Percentiles rank a stretch among this genome's conserved stretches.
These are phyloP conservation scores for Megaleporinus macrocephalus DNA, from an alignment of 2,113 vertebrate genomes.

Conservation along the genomic window DNA sequence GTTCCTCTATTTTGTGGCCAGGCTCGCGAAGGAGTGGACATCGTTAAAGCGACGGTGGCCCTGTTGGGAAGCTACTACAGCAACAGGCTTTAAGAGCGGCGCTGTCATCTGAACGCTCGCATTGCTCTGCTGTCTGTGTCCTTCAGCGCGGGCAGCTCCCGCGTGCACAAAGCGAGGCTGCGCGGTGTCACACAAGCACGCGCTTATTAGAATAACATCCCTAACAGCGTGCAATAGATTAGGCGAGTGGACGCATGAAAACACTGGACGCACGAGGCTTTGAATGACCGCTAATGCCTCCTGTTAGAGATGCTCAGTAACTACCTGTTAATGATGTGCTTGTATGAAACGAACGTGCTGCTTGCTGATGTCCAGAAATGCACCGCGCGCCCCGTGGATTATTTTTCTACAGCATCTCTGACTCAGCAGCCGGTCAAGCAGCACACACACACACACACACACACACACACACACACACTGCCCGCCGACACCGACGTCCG, in stretches of 20 bases:
- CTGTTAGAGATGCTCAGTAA: constrained; percentile 17
- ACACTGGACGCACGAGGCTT: not conserved
- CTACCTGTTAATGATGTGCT: constrained; percentile 40
- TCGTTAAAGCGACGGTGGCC: no score
- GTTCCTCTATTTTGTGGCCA: not conserved
- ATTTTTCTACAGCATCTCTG: constrained; percentile 26
- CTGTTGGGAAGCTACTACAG: not conserved
- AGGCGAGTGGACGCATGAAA: no score
- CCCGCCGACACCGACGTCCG: not conserved
- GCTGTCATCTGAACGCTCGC: not conserved
- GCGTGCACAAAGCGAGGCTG: not conserved
- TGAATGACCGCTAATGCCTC: not conserved
- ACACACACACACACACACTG: not conserved
- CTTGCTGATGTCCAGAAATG: not conserved
- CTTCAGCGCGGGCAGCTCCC: not conserved
- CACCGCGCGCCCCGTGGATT: not conserved
- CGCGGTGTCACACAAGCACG: not conserved
- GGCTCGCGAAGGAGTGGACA: not conserved
- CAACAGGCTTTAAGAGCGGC: constrained; percentile 13
- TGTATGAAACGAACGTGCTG: not conserved
- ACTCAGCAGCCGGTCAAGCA: constrained; percentile 42
- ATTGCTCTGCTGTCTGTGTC: not conserved
- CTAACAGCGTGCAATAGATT: no score
- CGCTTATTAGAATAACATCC: no score
- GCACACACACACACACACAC: not conserved